Evolutionary conservation across 2,113 vertebrate genomes (phyloP), one percentile per base, ranked within the genome.

Genomic region (Anas platyrhynchos): DNA sequence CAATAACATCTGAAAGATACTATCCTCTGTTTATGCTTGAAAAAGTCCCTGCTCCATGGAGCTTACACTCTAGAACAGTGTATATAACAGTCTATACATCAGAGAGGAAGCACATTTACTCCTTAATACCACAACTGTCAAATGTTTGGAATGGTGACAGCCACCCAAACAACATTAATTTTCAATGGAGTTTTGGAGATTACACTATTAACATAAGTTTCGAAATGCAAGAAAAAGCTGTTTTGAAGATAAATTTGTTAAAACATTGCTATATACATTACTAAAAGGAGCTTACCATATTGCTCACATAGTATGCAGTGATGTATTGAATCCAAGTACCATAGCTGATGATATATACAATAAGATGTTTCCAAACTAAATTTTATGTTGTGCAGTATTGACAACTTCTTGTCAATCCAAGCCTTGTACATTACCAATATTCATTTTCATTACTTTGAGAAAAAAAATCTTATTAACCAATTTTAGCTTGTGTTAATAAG

Each of bases 61-160:
- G 96, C 93, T 93, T 94, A 96, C 94, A 97, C 4, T 95, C 94
- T 95, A 96, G 88, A 91, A 29, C 4, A 50, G 8, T 55, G 41
- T 41, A 41, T 41, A 41, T 41, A 41, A 41, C 41, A 41, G 41
- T 41, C 41, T 67, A 23, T 17, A 86, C 17, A 73, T 59, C 58
- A 76, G 34, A 62, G 36, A 69, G 10, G 16, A 90, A 91, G 32
- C 44, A 86, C 7, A 69, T 82, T 69, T 76, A 38, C 12, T 82
- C 25, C 52, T 83, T 62, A 93, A 73, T n/a, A 67, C 8, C 13
- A 62, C 32, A 41, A 3, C 32, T 66, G 21, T 34, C 83, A 83
- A 68, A 46, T 22, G 16, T n/a, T 25, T 38, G n/a, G 18, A 90
- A 78, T 46, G 56, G 80, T 85, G 32, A 75, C 13, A 16, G 16